Evolutionary conservation across 2,797 vertebrate genomes (phyloP), one percentile per base, ranked within the genome.

Genomic region (Diceros bicornis): DNA sequence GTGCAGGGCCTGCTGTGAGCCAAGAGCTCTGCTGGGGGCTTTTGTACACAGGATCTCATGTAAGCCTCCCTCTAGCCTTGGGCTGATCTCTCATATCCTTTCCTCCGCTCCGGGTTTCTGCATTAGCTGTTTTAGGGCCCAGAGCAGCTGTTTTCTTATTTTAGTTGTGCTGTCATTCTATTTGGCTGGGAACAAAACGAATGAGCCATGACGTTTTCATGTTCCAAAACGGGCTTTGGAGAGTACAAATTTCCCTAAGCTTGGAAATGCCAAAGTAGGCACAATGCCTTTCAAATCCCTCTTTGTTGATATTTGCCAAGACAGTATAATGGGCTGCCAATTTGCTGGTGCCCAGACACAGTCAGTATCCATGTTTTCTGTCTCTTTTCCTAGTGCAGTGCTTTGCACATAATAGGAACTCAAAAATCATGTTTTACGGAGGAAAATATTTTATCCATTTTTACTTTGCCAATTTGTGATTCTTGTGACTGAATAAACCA

Each of bases 141-240:
- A 59, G 71, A 84, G 23, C 81, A 96, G 82, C 86, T 96, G 95
- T 57, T 75, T 81, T 79, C 71, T 93, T 89, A 66, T 92, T 95
- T 92, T 79, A 95, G 84, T 72, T 74, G 2, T 59, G 89, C 25
- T 29, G 77, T 91, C 50, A 34, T 94, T 96, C 69, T 87, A 9
- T 92, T 64, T 92, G 78, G 14, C 72, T 91, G 59, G 87, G 59
- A 93, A 69, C 68, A 89, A 68, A 96, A 83, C 3, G 10, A 96
- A 78, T 68, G 37, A 89, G 79, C 69, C 11, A 1, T 72, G 59
- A 20, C n/a, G 20, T 92, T 87, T 79, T 89, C 85, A n/a, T 32
- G 64, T 69, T 92, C 47, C 69, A 47, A 87, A 89, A 95, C 52
- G 84, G 25, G 14, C 64, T 78, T 71, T 74, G 74, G 59, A 92